Base-by-base conservation (phyloP, 2,888 invertebrate genomes). In the Apodemia hepburni region DNA sequence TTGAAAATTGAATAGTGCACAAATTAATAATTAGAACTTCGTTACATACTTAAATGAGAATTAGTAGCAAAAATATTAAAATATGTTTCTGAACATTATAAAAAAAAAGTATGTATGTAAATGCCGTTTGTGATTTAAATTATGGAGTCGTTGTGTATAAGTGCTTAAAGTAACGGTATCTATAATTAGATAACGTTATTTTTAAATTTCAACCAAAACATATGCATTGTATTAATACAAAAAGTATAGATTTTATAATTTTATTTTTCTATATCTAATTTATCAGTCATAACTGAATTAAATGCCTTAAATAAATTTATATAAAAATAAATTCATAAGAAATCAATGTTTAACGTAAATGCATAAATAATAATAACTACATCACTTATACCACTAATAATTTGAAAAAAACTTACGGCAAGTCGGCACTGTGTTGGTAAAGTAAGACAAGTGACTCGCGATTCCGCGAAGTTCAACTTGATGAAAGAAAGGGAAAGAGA, bases 401-500 rank as follows among this genome's bases (percentile, higher is more conserved):
- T 68, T 62, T 62, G 62, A 65, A 72, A 61, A n/a, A 63, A 66
- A 74, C 73, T 70, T 69, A 73, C 73, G 66, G 65, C 69, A 70
- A 66, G 70, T 67, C 68, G 65, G 61, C 65, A 66, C 66, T 64
- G 65, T 63, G 69, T 68, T 71, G 71, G 62, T 73, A 72, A 76
- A 76, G 72, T 75, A 76, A 73, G 73, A 70, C 76, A 69, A 77
- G 72, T 76, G 76, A 71, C 72, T 69, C 65, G 73, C 76, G 71
- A 72, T 73, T 75, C 75, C 75, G 73, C 71, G 69, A 66, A 65
- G 68, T 69, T 69, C 73, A 69, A 66, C 66, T 71, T 70, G 73
- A 66, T 70, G 73, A 71, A 70, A 68, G 77, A 78, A 71, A 79
- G 80, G 81, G 82, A 82, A 77, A 82, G 78, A 79, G 73, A 76